Conservation (phyloP, 2,888 invertebrate genomes). For the Xestoiulus laeticollis region DNA sequence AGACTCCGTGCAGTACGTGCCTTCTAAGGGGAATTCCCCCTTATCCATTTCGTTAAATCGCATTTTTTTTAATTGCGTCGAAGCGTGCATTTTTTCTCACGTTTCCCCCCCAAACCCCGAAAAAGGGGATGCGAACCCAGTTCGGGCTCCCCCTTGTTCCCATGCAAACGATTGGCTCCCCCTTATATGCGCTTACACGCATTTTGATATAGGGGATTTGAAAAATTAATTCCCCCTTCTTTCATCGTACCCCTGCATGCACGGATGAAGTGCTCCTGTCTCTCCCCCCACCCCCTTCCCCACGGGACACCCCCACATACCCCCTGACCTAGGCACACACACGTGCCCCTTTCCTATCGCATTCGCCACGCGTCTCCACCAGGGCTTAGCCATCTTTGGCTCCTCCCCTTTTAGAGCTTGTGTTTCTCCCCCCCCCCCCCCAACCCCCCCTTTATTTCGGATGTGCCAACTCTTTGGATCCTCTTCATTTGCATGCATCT, state of each 20-base stretch:
- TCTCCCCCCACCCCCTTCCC: no score
- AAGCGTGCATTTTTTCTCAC: slow-evolving; percentile 20
- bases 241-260: not conserved
- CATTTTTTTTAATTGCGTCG: slow-evolving; percentile 10
- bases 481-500: not conserved
- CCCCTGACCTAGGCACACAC: not conserved
- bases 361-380: not conserved
- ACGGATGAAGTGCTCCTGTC: not conserved
- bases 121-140: not conserved
- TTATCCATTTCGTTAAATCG: slow-evolving; percentile 21
- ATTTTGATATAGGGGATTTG: not conserved
- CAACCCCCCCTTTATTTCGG: not conserved
- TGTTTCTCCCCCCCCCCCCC: not conserved
- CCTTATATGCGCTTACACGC: not conserved
- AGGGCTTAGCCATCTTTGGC: not conserved
- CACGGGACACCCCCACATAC: not conserved
- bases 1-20: not conserved
- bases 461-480: not conserved
- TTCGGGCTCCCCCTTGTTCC: not conserved
- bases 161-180: not conserved
- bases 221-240: not conserved
- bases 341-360: not conserved
- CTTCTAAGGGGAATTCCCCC: slow-evolving; percentile 1
- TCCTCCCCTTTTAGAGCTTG: not conserved
- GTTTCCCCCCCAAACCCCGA: not conserved